Conservation (phyloP, 2,797 vertebrate species). For the Brachymystax lenok region DNA sequence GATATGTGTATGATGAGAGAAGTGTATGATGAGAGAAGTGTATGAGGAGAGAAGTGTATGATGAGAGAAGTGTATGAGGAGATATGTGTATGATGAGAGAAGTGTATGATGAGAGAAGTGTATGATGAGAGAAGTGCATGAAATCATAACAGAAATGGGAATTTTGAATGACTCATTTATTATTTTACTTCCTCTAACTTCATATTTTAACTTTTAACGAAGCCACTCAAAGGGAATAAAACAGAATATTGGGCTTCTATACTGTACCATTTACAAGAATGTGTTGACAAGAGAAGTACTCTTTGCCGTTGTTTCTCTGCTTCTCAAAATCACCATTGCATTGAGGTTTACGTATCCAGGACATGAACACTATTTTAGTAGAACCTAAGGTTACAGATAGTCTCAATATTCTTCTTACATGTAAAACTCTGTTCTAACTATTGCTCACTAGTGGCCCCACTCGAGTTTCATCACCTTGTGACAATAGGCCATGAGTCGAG, state of each 20-base stretch:
- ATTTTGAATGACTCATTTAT: neutral
- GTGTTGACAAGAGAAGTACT: neutral
- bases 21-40: too few relatives aligned
- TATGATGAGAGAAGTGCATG: neutral
- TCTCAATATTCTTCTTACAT: conserved; percentile 29
- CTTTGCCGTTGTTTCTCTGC: neutral
- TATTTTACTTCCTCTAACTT: neutral
- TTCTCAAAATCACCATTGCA: too few relatives aligned
- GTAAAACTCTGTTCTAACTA: conserved; percentile 60
- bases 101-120: neutral
- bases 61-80: too few relatives aligned
- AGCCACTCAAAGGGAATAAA: neutral
- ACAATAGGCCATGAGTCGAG: conserved; percentile 66
- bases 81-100: too few relatives aligned
- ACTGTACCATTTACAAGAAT: neutral
- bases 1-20: too few relatives aligned
- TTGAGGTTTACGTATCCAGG: neutral
- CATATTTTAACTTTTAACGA: neutral
- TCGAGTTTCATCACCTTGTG: conserved; percentile 64
- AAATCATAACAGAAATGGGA: neutral
- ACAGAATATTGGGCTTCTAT: neutral
- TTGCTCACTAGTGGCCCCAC: conserved; percentile 59
- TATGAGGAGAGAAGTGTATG: too few relatives aligned
- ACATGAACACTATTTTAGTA: conserved; percentile 5
- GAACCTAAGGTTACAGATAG: neutral